A percentile compares a stretch with the other conserved stretches of the same genome.
These are phyloP conservation scores for Erebia ligea DNA, from an alignment of 2,888 invertebrate species.

Conservation along the genomic window DNA sequence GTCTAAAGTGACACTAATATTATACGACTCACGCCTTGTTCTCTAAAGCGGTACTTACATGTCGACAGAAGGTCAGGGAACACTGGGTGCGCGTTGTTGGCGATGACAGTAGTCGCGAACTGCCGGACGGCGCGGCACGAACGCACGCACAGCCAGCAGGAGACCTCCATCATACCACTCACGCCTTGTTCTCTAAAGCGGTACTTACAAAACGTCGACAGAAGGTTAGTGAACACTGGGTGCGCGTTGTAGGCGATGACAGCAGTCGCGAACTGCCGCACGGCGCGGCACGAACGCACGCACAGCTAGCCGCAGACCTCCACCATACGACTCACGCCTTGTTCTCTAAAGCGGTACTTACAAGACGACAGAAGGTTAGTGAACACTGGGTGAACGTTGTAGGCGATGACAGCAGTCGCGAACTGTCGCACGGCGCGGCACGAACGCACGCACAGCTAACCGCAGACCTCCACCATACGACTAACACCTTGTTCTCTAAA, in stretches of 20 bases:
- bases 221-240: conserved; percentile 59
- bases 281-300: conserved; percentile 71
- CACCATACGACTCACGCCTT: conserved; percentile 69
- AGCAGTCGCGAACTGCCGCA: conserved; percentile 68
- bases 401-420: conserved; percentile 60
- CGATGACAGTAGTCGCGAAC: conserved; percentile 61
- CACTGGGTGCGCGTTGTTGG: conserved; percentile 57
- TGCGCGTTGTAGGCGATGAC: conserved; percentile 57
- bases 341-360: conserved; percentile 50
- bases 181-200: conserved; percentile 61
- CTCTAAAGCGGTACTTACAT: conserved; percentile 26
- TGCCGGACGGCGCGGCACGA: conserved; percentile 73
- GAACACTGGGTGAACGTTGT: conserved; percentile 61
- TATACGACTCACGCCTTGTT: background rate
- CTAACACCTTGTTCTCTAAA: conserved; percentile 61
- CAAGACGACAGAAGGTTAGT: conserved; percentile 53
- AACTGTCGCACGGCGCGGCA: conserved; percentile 72
- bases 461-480: conserved; percentile 73
- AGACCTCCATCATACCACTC: conserved; percentile 72
- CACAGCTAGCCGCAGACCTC: conserved; percentile 75
- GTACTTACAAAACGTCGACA: conserved; percentile 43
- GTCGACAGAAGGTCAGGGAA: conserved; percentile 57
- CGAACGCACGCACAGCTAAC: conserved; percentile 74
- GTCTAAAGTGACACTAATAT: too few relatives aligned
- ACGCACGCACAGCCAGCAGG: conserved; percentile 72